Percentiles rank a stretch among this genome's conserved stretches.
These are phyloP conservation scores for Aythya baeri DNA, from an alignment of 2,113 vertebrate species.

Conservation along the genomic window DNA sequence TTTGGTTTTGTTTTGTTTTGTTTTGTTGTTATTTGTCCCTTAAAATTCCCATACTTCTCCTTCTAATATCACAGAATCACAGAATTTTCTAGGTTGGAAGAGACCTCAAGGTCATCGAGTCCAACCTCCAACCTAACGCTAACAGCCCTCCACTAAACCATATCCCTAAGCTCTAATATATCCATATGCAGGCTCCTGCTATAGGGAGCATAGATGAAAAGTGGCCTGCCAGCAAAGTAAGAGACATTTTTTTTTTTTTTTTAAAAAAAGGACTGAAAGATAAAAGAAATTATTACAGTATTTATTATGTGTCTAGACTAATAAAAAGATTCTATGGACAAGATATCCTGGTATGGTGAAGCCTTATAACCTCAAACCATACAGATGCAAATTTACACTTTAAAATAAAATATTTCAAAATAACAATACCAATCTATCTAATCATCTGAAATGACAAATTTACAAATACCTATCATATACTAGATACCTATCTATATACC, in stretches of 20 bases:
- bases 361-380: neutral
- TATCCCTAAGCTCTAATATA: neutral
- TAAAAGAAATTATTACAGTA: neutral
- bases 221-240: neutral
- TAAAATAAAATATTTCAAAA: neutral
- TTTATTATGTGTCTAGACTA: neutral
- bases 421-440: no score
- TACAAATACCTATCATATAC: neutral
- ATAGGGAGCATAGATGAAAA: neutral
- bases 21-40: neutral
- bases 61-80: neutral
- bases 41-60: neutral
- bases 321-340: neutral
- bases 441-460: neutral
- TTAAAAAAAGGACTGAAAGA: neutral
- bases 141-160: no score
- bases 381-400: neutral
- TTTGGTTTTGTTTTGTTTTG: no score
- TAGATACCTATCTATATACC: no score
- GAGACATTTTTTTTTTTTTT: accelerated
- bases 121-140: no score
- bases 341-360: neutral
- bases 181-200: neutral
- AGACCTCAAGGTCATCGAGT: no score
- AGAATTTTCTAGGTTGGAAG: no score